Base-by-base conservation (phyloP, 2,113 vertebrate species). In the Melospiza melodia region DNA sequence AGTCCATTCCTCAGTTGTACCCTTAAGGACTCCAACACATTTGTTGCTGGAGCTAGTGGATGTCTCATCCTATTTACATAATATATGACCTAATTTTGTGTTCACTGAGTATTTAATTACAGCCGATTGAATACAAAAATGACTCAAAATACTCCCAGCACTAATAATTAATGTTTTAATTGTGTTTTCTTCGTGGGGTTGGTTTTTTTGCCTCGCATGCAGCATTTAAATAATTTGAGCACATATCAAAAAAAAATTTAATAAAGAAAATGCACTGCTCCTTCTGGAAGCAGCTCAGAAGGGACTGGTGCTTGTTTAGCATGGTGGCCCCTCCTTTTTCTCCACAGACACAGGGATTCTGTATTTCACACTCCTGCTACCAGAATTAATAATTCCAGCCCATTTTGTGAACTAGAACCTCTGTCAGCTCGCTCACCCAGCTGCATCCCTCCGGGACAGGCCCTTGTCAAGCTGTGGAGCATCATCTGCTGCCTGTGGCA, bases 51-150 rank as follows among this genome's bases (percentile, higher is more conserved):
- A 96, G 82, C 83, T 89, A 96, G 93, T 95, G 95, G 93, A 96
- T 96, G 85, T 96, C 96, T 96, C 94, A 93, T 97, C 94, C 94
- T 96, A 96, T 96, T 97, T 97, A 95, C 94, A 96, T 97, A 96
- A 97, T 95, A 93, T 87, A 94, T 92, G 95, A 95, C 96, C 97
- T 91, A 96, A 97, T 97, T 97, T 94, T 90, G 87, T 95, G 93
- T 92, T 96, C 95, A 95, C 84, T 41, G 89, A 95, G 88, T 95
- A 91, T 96, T 96, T 97, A 97, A 97, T 97, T 96, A 97, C 88
- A 96, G 95, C 54, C 27, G 31, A 95, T 71, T 96, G 89, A 94
- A 94, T 93, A 84, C 59, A 94, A 95, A 97, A 97, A 94, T 94
- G 57, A 89, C 88, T 96, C 94, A 92, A 97, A 97, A 96, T 89